Conservation (phyloP, 2,888 invertebrate genomes). For the Aricia artaxerxes region DNA sequence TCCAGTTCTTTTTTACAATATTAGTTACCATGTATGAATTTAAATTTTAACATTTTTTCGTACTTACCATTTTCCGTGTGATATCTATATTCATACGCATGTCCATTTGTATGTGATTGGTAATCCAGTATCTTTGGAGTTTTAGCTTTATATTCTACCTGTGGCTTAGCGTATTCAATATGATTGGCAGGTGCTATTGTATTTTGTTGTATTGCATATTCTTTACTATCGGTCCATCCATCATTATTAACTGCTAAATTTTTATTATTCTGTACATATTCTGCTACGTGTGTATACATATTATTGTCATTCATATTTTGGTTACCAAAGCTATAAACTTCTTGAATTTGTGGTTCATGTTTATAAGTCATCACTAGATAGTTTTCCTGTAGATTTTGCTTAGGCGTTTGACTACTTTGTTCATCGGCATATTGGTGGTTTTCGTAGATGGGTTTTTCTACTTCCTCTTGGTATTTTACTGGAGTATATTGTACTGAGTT, state of each 20-base stretch:
- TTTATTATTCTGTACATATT: neutral
- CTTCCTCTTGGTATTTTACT: neutral
- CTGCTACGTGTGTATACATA: neutral
- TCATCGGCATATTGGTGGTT: neutral
- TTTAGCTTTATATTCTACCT: slow-evolving; percentile 48
- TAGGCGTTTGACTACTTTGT: neutral
- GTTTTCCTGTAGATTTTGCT: neutral
- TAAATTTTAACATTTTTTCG: neutral
- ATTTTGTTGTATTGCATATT: neutral
- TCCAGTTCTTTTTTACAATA: too few relatives aligned
- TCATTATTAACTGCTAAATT: neutral
- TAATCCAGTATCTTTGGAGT: slow-evolving; percentile 57
- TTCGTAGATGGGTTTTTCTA: slow-evolving; percentile 4
- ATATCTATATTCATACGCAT: slow-evolving; percentile 72
- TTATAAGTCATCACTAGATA: neutral
- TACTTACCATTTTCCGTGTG: slow-evolving; percentile 82
- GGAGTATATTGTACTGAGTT: neutral
- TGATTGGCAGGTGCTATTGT: neutral
- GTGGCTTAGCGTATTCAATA: neutral
- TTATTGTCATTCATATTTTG: neutral
- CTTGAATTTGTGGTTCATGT: neutral
- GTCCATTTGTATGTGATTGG: slow-evolving; percentile 56
- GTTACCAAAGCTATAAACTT: neutral
- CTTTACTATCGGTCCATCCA: neutral
- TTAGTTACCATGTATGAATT: too few relatives aligned